These are phyloP conservation scores for Enoplosus armatus DNA, from an alignment of 2,797 vertebrate genomes.

Conservation along the genomic window DNA sequence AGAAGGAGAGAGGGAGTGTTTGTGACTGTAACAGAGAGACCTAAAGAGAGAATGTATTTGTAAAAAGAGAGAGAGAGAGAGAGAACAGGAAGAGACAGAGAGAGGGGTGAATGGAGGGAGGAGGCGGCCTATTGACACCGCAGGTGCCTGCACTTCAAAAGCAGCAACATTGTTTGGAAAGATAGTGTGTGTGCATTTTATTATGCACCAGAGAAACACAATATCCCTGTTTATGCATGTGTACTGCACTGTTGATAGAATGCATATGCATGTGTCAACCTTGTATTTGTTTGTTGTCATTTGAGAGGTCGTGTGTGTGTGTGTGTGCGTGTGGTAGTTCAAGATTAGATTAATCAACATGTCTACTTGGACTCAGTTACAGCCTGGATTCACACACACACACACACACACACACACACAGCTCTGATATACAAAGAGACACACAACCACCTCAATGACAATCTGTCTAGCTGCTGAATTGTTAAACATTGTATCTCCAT, in stretches of 20 bases:
- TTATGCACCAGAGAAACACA: slow-evolving; percentile 43
- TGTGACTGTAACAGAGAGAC: slow-evolving; percentile 12
- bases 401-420: slow-evolving; percentile 13
- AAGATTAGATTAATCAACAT: slow-evolving; percentile 49
- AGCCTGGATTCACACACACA: slow-evolving; percentile 13
- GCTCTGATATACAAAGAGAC: slow-evolving; percentile 19
- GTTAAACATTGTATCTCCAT: slow-evolving; percentile 41
- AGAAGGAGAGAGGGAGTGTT: slow-evolving; percentile 23
- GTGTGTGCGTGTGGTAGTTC: slow-evolving; percentile 12
- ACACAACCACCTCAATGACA: slow-evolving; percentile 5
- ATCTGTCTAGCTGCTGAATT: slow-evolving; percentile 51
- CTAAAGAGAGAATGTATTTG: background rate
- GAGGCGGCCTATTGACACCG: slow-evolving; percentile 53
- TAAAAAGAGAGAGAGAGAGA: slow-evolving; percentile 3
- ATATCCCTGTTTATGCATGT: slow-evolving; percentile 34
- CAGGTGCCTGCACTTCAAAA: slow-evolving; percentile 72
- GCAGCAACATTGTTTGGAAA: slow-evolving; percentile 19
- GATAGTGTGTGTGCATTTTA: slow-evolving; percentile 26
- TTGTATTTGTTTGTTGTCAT: slow-evolving; percentile 47
- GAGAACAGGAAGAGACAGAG: slow-evolving; percentile 8
- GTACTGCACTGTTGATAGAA: slow-evolving; percentile 20
- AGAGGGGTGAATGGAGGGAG: background rate
- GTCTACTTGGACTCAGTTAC: slow-evolving; percentile 41
- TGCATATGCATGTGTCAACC: slow-evolving; percentile 49
- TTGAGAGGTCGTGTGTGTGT: slow-evolving; percentile 26